A percentile compares a stretch with the other conserved stretches of the same genome.
These are phyloP conservation scores for Pholis gunnellus DNA, from an alignment of 2,113 vertebrate genomes.

Conservation along the genomic window DNA sequence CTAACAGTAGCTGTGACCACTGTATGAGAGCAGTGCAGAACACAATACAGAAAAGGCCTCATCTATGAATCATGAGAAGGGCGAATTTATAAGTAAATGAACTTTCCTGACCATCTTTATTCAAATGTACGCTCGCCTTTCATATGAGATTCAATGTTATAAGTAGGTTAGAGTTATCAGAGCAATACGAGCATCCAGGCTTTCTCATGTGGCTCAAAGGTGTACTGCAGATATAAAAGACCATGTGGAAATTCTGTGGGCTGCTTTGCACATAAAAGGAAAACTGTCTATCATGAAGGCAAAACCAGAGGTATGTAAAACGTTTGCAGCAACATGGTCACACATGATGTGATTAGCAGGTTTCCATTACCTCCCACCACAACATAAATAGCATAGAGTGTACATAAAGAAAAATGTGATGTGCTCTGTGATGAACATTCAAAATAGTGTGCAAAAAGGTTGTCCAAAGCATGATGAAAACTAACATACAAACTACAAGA, in stretches of 20 bases:
- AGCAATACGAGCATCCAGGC: too few relatives aligned
- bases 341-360: conserved; percentile 17
- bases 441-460: conserved; percentile 40
- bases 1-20: too few relatives aligned
- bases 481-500: conserved; percentile 22
- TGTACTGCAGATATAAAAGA: too few relatives aligned
- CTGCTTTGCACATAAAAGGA: conserved; percentile 49
- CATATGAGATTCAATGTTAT: too few relatives aligned
- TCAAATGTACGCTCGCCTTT: too few relatives aligned
- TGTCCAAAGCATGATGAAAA: conserved; percentile 38
- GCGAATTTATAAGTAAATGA: too few relatives aligned
- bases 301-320: conserved; percentile 62
- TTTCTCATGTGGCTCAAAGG: too few relatives aligned
- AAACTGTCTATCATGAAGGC: conserved; percentile 47
- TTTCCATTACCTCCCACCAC: conserved; percentile 32
- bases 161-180: too few relatives aligned
- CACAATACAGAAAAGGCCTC: too few relatives aligned
- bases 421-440: conserved; percentile 39
- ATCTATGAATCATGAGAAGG: too few relatives aligned
- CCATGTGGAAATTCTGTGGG: neutral
- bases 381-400: conserved; percentile 58
- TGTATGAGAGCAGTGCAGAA: too few relatives aligned
- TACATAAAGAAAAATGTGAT: conserved; percentile 39
- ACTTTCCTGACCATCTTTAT: too few relatives aligned
- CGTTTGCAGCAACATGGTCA: conserved; percentile 45